Evolutionary conservation across 2,113 vertebrate species (phyloP).

Genomic region (Arenaria interpres): DNA sequence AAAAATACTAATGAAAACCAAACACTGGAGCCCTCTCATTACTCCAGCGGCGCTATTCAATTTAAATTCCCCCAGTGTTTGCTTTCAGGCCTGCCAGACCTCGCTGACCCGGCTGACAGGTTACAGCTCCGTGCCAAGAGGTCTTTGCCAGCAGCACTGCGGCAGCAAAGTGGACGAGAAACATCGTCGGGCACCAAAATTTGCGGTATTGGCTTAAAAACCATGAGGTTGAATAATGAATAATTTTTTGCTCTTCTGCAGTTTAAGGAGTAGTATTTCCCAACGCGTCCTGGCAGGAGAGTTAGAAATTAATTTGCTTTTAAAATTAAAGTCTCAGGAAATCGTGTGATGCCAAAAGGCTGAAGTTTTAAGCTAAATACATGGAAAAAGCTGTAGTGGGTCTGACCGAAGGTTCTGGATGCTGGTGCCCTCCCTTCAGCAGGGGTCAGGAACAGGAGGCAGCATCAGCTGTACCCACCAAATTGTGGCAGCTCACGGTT

Average conservation of each 20-base stretch:
- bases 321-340: neutral
- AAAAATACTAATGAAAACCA: neutral
- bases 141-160: neutral
- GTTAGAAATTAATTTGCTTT: neutral
- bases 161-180: fast-evolving
- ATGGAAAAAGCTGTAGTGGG: neutral
- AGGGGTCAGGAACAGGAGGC: neutral
- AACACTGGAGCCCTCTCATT: neutral
- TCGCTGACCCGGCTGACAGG: neutral
- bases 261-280: neutral
- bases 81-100: neutral
- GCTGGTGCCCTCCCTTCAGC: neutral
- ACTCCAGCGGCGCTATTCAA: neutral
- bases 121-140: neutral
- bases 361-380: neutral
- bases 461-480: neutral
- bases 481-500: neutral
- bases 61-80: neutral
- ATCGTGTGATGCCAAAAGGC: fast-evolving
- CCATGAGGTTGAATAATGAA: neutral
- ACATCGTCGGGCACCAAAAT: neutral
- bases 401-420: fast-evolving
- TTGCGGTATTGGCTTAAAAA: neutral
- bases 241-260: neutral
- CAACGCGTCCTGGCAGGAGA: neutral